Evolutionary conservation across 2,113 vertebrate genomes (phyloP).

Genomic region (Hiodon alosoides): DNA sequence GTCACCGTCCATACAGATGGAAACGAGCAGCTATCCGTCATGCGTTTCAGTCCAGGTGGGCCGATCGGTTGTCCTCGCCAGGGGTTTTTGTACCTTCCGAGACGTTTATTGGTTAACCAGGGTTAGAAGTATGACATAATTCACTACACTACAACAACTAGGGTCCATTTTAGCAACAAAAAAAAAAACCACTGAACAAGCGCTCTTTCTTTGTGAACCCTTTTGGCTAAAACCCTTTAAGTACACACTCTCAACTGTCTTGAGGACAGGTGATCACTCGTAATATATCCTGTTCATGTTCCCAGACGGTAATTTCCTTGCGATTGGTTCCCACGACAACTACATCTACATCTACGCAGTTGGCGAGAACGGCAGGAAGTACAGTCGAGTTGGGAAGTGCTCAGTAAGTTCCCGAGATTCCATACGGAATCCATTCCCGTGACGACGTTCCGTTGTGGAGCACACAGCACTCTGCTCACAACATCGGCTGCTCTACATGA

Average conservation of each 20-base stretch:
- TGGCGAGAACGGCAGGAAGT: constrained; percentile 84
- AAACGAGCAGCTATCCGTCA: constrained; percentile 92
- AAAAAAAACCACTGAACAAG: too few species aligned
- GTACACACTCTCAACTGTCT: too few species aligned
- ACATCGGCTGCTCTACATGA: too few species aligned
- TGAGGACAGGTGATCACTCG: background rate
- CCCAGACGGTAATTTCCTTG: constrained; percentile 88
- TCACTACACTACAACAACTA: too few species aligned
- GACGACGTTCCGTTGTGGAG: background rate
- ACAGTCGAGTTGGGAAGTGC: constrained; percentile 89
- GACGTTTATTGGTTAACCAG: too few species aligned
- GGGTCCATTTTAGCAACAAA: too few species aligned
- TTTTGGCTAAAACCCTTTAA: too few species aligned
- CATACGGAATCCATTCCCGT: background rate
- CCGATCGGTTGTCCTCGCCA: background rate
- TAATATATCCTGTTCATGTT: constrained; percentile 8
- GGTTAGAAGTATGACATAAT: too few species aligned
- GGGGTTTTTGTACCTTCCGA: too few species aligned
- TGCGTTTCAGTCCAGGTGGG: constrained; percentile 89
- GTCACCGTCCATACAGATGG: constrained; percentile 96
- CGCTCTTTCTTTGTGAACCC: too few species aligned
- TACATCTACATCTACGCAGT: constrained; percentile 95
- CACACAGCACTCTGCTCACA: too few species aligned
- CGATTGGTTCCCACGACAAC: constrained; percentile 97
- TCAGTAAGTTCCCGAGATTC: constrained; percentile 67